phyloP scores from a whole-genome alignment of 2,888 invertebrate genomes.

The Anodontia alba region DNA sequence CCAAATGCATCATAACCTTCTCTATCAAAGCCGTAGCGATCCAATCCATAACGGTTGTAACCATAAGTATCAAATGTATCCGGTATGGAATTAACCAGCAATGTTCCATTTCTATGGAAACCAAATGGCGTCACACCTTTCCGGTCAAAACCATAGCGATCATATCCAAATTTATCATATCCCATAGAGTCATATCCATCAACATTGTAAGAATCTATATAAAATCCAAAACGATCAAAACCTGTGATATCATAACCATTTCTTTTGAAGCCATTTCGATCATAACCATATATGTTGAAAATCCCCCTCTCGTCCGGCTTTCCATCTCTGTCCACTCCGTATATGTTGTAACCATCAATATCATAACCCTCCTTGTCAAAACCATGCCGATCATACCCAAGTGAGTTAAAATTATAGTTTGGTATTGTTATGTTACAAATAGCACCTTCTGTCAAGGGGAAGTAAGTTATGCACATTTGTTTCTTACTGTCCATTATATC shows the following conservation, averaged over 20 bases:
- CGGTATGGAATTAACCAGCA: conserved; percentile 44
- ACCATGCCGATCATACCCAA: conserved; percentile 76
- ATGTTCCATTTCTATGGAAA: conserved; percentile 72
- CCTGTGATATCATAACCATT: conserved; percentile 79
- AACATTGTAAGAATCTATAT: conserved; percentile 77
- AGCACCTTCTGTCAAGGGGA: conserved; percentile 72
- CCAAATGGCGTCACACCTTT: conserved; percentile 78
- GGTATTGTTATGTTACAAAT: conserved; percentile 74
- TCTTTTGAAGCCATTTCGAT: conserved; percentile 76
- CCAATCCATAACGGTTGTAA: conserved; percentile 77
- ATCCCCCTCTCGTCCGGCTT: conserved; percentile 70
- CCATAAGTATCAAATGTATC: conserved; percentile 72
- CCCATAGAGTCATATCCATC: conserved; percentile 82
- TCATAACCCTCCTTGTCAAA: conserved; percentile 76
- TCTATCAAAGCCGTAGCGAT: conserved; percentile 79
- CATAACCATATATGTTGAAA: conserved; percentile 75
- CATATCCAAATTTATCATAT: conserved; percentile 80
- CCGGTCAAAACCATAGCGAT: conserved; percentile 81
- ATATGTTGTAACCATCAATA: conserved; percentile 75
- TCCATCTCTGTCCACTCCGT: conserved; percentile 74
- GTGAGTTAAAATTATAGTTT: conserved; percentile 65
- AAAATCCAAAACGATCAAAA: conserved; percentile 79
- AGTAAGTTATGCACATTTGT: conserved; percentile 81
- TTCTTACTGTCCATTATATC: conserved; percentile 79
- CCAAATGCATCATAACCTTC: conserved; percentile 82